These are phyloP conservation scores for Pseudomyrmex cubaensis DNA, from an alignment of 1,140 invertebrate genomes.

Conservation along the genomic window DNA sequence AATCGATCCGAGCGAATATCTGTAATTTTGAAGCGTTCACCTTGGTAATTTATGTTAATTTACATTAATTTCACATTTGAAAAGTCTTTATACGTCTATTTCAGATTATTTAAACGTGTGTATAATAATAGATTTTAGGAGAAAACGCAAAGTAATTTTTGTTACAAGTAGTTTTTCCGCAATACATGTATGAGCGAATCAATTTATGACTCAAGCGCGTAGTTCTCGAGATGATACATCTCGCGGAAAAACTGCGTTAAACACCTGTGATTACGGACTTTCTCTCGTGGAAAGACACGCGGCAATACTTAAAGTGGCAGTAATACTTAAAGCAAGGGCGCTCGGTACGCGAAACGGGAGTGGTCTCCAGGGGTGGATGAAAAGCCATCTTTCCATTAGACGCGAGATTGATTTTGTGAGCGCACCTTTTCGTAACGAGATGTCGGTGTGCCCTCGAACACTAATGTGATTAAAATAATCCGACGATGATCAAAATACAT, in stretches of 20 bases:
- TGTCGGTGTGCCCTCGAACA: conserved; percentile 60
- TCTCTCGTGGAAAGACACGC: conserved; percentile 33
- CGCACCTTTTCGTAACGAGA: conserved; percentile 68
- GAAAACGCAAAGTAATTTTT: background rate
- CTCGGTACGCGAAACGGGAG: conserved; percentile 67
- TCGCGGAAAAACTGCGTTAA: background rate
- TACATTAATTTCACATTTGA: no score
- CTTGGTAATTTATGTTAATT: no score
- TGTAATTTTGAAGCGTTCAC: background rate
- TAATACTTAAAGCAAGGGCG: conserved; percentile 57
- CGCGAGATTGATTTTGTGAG: conserved; percentile 78
- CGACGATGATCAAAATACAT: conserved; percentile 71
- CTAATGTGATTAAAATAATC: conserved; percentile 77
- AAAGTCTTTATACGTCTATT: no score
- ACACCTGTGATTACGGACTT: background rate
- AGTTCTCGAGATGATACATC: background rate
- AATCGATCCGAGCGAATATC: conserved; percentile 8
- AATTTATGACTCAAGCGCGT: conserved; percentile 1
- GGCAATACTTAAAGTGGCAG: conserved; percentile 19
- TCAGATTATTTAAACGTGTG: no score
- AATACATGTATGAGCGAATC: background rate
- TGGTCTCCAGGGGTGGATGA: conserved; percentile 69
- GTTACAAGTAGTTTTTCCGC: background rate
- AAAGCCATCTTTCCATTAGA: conserved; percentile 76
- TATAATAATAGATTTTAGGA: background rate